These are phyloP conservation scores for Pygocentrus nattereri DNA, from an alignment of 2,797 vertebrate genomes.

Conservation along the genomic window DNA sequence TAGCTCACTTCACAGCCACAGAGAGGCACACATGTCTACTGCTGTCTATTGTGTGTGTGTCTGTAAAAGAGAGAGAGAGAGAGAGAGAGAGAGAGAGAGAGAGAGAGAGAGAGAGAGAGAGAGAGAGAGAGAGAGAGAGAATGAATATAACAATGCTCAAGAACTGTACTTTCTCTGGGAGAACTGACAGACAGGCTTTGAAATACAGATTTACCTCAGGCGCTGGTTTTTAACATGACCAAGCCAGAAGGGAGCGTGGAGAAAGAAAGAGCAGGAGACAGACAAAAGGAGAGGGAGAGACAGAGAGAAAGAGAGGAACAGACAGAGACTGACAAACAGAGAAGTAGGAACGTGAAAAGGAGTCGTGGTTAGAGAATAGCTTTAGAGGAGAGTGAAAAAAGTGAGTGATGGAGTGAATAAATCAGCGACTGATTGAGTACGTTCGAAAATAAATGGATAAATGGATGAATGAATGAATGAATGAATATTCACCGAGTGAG, in stretches of 20 bases:
- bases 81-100: background rate
- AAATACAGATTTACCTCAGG: conserved; percentile 16
- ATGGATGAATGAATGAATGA: background rate
- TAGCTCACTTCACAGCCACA: conserved; percentile 44
- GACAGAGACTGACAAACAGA: background rate
- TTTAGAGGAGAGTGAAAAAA: background rate
- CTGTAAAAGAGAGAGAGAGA: conserved; percentile 8
- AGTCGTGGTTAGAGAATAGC: background rate
- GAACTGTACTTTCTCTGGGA: background rate
- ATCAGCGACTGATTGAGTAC: background rate
- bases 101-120: background rate
- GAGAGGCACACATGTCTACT: conserved; percentile 35
- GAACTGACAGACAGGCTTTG: conserved; percentile 24
- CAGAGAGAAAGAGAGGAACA: background rate
- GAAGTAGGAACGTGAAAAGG: background rate
- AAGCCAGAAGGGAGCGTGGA: conserved; percentile 2
- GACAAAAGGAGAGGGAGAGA: conserved; percentile 1
- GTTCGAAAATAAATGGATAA: background rate
- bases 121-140: background rate
- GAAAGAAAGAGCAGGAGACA: conserved; percentile 10
- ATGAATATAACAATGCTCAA: background rate
- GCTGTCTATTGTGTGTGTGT: conserved; percentile 31
- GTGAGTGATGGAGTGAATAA: background rate
- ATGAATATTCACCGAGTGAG: background rate
- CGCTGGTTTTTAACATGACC: conserved; percentile 10